Percentiles rank a stretch among this genome's conserved stretches.
phyloP scores from a whole-genome alignment of 2,113 vertebrate species.

The Ifrita kowaldi region DNA sequence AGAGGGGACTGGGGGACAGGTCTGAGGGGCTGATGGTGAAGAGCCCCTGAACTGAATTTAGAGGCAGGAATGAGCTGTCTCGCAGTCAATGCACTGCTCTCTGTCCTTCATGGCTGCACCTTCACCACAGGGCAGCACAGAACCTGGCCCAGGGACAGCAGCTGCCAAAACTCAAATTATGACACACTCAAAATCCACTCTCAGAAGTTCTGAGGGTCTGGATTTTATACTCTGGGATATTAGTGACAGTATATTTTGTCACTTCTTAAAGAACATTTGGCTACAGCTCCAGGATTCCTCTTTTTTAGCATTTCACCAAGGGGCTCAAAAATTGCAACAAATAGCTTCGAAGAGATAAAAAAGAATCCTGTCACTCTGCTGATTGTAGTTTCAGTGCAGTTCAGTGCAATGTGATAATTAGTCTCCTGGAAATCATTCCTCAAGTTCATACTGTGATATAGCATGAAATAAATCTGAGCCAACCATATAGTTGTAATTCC shows the following conservation, averaged over 20 bases:
- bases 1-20: not conserved
- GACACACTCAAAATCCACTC: not conserved
- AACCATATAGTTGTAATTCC: constrained; percentile 25
- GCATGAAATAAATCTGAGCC: constrained; percentile 47
- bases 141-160: not conserved
- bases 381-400: not conserved
- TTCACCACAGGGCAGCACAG: not conserved
- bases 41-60: not conserved
- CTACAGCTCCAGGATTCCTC: not conserved
- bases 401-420: constrained; percentile 37
- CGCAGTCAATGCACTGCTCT: not conserved
- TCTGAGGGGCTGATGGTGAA: not conserved
- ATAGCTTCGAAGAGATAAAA: constrained; percentile 16
- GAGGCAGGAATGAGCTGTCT: not conserved
- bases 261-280: not conserved
- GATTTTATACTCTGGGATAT: not conserved
- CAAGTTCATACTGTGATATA: constrained; percentile 58
- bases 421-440: constrained; percentile 54
- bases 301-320: not conserved
- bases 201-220: not conserved
- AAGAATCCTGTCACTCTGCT: not conserved
- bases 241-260: not conserved
- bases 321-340: not conserved
- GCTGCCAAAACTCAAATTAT: not conserved
- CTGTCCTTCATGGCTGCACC: not conserved